Base-by-base conservation (phyloP, 2,888 invertebrate species). In the Corythucha ciliata region DNA sequence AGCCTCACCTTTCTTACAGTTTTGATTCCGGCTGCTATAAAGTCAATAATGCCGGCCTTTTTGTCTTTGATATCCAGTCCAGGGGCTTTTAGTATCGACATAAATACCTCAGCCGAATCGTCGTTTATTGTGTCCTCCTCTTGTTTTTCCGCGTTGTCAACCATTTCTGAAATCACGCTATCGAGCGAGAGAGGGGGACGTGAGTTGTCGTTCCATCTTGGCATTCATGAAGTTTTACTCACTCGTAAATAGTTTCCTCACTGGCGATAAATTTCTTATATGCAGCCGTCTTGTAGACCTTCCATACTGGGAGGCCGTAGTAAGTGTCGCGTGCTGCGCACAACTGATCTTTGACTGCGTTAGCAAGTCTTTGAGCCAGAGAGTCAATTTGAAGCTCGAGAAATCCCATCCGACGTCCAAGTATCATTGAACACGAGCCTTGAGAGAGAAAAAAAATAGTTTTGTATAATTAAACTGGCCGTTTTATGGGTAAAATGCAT, bases 11-110 rank as follows among this genome's bases (percentile, higher is more conserved):
- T 29, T 12, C 69, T 70, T 67, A 88, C 81, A 65, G 89, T 88
- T 67, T 87, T 85, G 64, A 89, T 88, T 40, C 88, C 88, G 27
- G 88, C 87, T 6, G 86, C 83, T 61, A 89, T 81, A 63, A 89
- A 87, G 69, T 90, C 89, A 37, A 89, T 83, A 47, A 88, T 79
- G 1, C 84, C 85, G 0, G 86, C 83, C 63, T 83, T 85, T 68
- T 88, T 87, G 64, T 90, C 89, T 44, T 81, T 72, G 63, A 80
- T 77, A 63, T 88, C 87, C 37, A 88, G 70, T 54, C 76, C 76
- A 24, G 79, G 77, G 39, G 83, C 79, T 33, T 77, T 75, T 39
- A 89, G 69, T 53, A 89, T 83, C 52, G 80, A 81, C 51, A 81
- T 74, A 64, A 88, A 85, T 42, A 89, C 80, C 53, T 78, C 79